A percentile compares a stretch with the other conserved stretches of the same genome.
These are phyloP conservation scores for Lethocerus indicus DNA, from an alignment of 1,140 invertebrate genomes.

Conservation along the genomic window DNA sequence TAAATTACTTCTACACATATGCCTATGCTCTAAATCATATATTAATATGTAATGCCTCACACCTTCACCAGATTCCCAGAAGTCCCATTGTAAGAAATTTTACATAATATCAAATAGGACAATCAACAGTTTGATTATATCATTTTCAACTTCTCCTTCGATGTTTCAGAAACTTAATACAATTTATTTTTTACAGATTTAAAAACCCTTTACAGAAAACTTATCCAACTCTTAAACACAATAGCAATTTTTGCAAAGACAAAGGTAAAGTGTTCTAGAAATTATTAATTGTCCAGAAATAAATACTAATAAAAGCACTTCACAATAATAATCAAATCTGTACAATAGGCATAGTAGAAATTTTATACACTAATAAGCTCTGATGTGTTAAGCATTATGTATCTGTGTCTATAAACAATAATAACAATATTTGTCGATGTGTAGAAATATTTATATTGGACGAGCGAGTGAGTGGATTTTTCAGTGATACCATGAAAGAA, in stretches of 20 bases:
- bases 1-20: slow-evolving; percentile 2
- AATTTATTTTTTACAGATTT: slow-evolving; percentile 3
- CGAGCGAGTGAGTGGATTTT: not conserved
- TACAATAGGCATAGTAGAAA: not conserved
- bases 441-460: slow-evolving; percentile 1
- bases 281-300: not conserved
- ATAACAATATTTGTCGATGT: not conserved
- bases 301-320: not conserved
- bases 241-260: not conserved
- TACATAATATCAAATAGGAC: no score
- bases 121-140: no score
- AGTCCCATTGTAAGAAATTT: slow-evolving; percentile 2
- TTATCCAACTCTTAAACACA: not conserved
- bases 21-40: not conserved
- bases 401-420: not conserved
- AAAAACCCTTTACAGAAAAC: not conserved
- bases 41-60: slow-evolving; percentile 7
- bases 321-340: not conserved
- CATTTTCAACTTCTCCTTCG: not conserved
- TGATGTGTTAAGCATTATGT: slow-evolving; percentile 4
- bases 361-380: slow-evolving; percentile 12
- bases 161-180: not conserved
- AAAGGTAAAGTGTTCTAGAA: not conserved
- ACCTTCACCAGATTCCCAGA: not conserved
- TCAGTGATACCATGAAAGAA: not conserved